Evolutionary conservation across 2,888 invertebrate species (phyloP).

Genomic region (Caenorhabditis doughertyi): DNA sequence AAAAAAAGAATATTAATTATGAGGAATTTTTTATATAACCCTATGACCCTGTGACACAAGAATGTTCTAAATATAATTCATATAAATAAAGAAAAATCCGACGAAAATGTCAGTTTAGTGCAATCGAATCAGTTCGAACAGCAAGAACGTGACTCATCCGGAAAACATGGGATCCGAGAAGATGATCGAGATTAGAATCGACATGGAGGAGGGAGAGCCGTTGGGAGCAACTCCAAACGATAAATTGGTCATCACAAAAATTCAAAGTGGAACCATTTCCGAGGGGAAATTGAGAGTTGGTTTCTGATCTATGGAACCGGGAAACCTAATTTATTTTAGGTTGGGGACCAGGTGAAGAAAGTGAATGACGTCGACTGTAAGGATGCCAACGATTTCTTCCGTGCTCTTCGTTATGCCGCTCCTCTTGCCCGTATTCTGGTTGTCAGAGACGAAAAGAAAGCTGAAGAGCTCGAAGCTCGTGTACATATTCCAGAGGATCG

Average conservation of each 20-base stretch:
- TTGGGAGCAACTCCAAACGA: conserved; percentile 80
- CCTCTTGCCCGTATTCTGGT: conserved; percentile 69
- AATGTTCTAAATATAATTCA: neutral
- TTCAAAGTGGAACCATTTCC: conserved; percentile 76
- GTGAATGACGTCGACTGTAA: conserved; percentile 70
- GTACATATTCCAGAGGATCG: conserved; percentile 77
- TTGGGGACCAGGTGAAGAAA: conserved; percentile 77
- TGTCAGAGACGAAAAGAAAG: conserved; percentile 70
- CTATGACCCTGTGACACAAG: neutral
- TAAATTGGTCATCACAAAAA: conserved; percentile 77
- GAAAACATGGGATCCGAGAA: conserved; percentile 61
- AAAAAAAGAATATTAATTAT: no score
- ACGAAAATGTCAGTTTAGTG: conserved; percentile 16
- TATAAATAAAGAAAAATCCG: neutral
- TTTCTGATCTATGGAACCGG: neutral
- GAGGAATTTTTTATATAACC: neutral
- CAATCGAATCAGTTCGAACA: conserved; percentile 29
- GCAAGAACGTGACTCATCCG: conserved; percentile 34
- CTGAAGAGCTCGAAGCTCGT: conserved; percentile 72
- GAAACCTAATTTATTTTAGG: conserved; percentile 33
- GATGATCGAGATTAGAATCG: conserved; percentile 71
- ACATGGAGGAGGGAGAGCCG: conserved; percentile 80
- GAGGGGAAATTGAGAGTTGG: conserved; percentile 77
- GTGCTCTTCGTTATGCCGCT: conserved; percentile 74
- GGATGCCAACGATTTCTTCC: conserved; percentile 75